These are phyloP conservation scores for Ctenodactylus gundi DNA, from an alignment of 2,113 vertebrate species.

Conservation along the genomic window DNA sequence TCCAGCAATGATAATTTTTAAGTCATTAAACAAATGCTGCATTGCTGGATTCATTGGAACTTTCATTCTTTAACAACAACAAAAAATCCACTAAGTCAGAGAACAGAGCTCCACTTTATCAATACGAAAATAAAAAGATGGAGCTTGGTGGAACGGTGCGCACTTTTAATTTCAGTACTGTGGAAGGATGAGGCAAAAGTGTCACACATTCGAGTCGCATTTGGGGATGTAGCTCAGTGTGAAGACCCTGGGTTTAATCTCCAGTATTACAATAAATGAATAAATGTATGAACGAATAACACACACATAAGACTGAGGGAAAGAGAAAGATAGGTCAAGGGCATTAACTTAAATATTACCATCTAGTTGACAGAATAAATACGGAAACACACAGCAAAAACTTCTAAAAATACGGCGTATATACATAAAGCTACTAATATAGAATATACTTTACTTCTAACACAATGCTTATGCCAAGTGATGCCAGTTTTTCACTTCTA, in stretches of 20 bases:
- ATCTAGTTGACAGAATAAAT: neutral
- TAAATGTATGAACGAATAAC: too few species aligned
- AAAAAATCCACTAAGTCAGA: neutral
- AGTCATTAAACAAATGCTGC: neutral
- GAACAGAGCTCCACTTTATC: neutral
- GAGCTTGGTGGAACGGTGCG: neutral
- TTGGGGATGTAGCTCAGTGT: neutral
- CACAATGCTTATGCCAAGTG: neutral
- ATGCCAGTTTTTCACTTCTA: neutral
- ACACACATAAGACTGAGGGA: neutral
- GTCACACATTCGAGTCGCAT: neutral
- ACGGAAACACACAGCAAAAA: neutral
- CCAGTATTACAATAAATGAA: neutral
- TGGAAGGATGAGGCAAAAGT: neutral
- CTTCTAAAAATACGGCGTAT: conserved; percentile 22
- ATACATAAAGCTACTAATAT: neutral
- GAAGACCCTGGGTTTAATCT: neutral
- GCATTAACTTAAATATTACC: conserved; percentile 14
- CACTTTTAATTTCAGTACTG: neutral
- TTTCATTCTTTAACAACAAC: neutral
- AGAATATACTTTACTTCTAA: neutral
- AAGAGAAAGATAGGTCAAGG: neutral
- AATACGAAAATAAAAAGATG: neutral
- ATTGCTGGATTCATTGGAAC: neutral
- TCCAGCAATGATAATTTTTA: neutral